Conservation (phyloP, 2,113 vertebrate genomes). For the Agapornis roseicollis region DNA sequence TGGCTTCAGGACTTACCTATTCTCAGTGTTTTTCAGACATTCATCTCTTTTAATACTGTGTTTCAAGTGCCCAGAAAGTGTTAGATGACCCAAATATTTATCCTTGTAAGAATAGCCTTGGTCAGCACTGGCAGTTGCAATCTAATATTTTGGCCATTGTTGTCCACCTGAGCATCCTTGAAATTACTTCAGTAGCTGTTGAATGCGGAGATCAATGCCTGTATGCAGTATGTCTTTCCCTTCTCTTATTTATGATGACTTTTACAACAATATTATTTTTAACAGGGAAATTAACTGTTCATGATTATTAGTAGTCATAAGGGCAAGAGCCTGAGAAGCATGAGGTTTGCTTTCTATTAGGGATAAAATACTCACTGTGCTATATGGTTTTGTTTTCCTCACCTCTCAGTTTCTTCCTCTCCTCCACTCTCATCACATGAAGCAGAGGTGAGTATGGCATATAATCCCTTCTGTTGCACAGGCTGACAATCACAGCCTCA, state of each 20-base stretch:
- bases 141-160: background rate
- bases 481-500: background rate
- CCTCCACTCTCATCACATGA: background rate
- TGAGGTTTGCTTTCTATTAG: background rate
- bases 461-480: background rate
- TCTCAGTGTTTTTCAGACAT: background rate
- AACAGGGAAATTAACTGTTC: background rate
- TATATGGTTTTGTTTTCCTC: background rate
- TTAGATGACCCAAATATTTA: background rate
- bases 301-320: background rate
- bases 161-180: background rate
- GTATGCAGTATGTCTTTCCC: background rate
- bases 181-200: background rate
- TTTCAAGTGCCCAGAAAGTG: background rate
- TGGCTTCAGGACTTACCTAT: background rate
- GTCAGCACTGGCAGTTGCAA: accelerated
- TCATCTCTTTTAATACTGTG: background rate
- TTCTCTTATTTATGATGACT: background rate
- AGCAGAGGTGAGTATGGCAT: background rate
- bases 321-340: background rate
- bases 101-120: background rate
- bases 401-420: background rate
- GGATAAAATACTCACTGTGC: background rate
- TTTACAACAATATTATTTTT: background rate
- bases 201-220: accelerated